Conservation (phyloP, 1,140 invertebrate species). For the Drosophila punjabiensis region DNA sequence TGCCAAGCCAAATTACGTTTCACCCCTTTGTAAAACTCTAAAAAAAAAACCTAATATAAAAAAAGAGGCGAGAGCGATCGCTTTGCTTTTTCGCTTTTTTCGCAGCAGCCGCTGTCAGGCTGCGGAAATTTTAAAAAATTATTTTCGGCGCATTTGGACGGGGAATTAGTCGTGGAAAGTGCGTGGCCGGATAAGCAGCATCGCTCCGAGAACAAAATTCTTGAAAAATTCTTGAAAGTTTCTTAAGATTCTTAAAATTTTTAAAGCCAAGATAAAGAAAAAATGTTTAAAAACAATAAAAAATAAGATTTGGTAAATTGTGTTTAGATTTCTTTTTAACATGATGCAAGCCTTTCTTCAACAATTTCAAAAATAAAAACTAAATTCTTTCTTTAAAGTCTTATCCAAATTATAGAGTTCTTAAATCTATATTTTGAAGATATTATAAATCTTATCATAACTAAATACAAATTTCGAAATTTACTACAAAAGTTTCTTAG, state of each 20-base stretch:
- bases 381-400: neutral
- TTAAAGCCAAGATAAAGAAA: neutral
- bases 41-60: conserved; percentile 28
- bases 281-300: neutral
- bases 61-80: conserved; percentile 69
- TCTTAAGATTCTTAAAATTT: neutral
- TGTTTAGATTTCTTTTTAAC: neutral
- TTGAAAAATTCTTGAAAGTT: neutral
- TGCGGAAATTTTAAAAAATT: conserved; percentile 58
- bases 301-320: neutral
- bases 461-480: neutral
- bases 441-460: neutral
- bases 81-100: conserved; percentile 62
- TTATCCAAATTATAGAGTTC: neutral
- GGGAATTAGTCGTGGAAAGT: conserved; percentile 74
- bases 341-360: neutral
- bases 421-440: neutral
- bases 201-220: conserved; percentile 26
- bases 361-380: neutral
- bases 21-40: conserved; percentile 74
- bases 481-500: neutral
- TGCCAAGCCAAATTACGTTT: conserved; percentile 69
- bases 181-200: conserved; percentile 67
- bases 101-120: conserved; percentile 44
- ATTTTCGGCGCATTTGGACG: conserved; percentile 43